These are phyloP conservation scores for Rhogogaster chlorosoma DNA, from an alignment of 2,888 invertebrate genomes.

Conservation along the genomic window DNA sequence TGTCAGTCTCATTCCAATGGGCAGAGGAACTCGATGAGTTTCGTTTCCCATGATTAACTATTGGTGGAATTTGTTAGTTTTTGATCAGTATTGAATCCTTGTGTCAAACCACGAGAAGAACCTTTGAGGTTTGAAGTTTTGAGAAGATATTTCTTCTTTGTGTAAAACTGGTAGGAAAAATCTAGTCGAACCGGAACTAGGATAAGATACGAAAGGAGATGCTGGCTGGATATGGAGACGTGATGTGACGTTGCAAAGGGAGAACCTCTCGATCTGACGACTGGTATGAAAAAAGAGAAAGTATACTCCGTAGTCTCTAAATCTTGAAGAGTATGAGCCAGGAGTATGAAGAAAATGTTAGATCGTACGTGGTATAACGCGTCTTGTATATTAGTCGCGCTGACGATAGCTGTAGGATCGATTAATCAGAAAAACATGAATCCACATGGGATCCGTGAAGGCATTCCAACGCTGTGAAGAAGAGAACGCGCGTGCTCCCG, in stretches of 20 bases:
- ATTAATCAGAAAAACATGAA: constrained; percentile 45
- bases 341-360: not conserved
- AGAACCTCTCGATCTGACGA: not conserved
- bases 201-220: not conserved
- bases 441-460: constrained; percentile 45
- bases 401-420: constrained; percentile 15
- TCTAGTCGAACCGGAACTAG: not conserved
- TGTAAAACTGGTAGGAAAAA: too few species aligned
- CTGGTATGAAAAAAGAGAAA: not conserved
- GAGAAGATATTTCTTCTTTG: too few species aligned
- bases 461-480: constrained; percentile 20
- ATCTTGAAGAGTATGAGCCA: not conserved
- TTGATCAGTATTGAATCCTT: not conserved
- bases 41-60: not conserved
- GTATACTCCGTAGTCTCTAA: not conserved
- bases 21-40: not conserved
- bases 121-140: too few species aligned
- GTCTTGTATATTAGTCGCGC: constrained; percentile 22
- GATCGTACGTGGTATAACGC: not conserved
- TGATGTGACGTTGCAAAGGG: not conserved
- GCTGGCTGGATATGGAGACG: not conserved
- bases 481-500: constrained; percentile 1
- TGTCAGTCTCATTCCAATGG: not conserved
- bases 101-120: too few species aligned
- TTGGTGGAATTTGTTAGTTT: not conserved